Base-by-base conservation (phyloP, 1,140 invertebrate genomes). In the Apocrypta bakeri region DNA sequence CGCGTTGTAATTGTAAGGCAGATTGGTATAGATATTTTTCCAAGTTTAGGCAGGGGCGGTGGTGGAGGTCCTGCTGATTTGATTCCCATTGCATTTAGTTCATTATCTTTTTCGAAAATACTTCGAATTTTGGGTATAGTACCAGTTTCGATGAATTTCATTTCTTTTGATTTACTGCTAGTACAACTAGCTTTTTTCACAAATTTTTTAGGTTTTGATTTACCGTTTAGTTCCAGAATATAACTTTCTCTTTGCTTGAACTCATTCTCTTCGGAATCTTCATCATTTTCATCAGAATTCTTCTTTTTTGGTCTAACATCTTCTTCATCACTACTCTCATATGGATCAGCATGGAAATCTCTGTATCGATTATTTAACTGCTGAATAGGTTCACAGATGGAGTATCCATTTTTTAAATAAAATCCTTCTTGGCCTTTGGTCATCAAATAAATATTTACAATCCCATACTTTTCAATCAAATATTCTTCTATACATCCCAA, bases 371-470 rank as follows among this genome's bases (percentile, higher is more conserved):
- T 64, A 69, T 63, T 93, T 93, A 95, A 91, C 93, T 96, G 89
- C 95, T 94, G 94, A 29, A 96, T 90, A 7, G 96, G 96, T 42
- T 94, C 92, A 87, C 95, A 96, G 79, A 93, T 87, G 40, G 88
- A 90, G 87, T 96, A 97, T 37, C 95, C 96, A 84, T 97, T 93
- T 90, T 96, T 96, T 56, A 91, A 88, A 87, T 97, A 97, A 91
- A 97, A 97, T 56, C 92, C 90, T 89, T 96, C 95, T 90, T 96
- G 94, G 27, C 95, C 96, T 88, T 95, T 95, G 3, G 96, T 97
- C 42, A 95, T 95, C 85, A 97, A 92, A 91, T 96, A 96, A 68
- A 96, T 92, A 85, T 93, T 88, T 93, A 93, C 87, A 94, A 93
- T 85, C 91, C 92, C 84, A 90, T 84, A 93, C 88, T 91, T 93